phyloP scores from a whole-genome alignment of 2,113 vertebrate species.

The Coryphaenoides rupestris region DNA sequence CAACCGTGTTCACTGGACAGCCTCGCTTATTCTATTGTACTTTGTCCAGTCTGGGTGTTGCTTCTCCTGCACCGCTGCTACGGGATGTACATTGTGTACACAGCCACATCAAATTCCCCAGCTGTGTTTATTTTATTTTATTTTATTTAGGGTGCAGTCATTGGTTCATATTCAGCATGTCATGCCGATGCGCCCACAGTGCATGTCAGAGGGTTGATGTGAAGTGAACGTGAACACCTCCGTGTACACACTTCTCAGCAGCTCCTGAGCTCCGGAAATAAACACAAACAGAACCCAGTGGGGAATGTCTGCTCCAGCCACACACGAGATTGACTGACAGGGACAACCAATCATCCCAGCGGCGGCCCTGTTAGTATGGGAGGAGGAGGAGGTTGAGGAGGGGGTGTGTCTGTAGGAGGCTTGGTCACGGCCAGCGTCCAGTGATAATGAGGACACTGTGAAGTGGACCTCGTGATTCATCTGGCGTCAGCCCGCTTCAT shows the following conservation, averaged over 20 bases:
- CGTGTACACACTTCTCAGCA: neutral
- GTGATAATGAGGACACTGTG: constrained; percentile 60
- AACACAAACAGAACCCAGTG: constrained; percentile 12
- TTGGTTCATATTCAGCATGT: neutral
- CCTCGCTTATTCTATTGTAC: too few relatives aligned
- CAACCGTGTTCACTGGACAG: too few relatives aligned
- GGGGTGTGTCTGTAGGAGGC: too few relatives aligned
- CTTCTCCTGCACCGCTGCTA: too few relatives aligned
- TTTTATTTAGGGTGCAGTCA: neutral
- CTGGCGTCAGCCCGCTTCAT: constrained; percentile 40
- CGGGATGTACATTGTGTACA: too few relatives aligned
- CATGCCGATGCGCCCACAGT: neutral
- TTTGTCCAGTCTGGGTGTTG: too few relatives aligned
- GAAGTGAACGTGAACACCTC: neutral
- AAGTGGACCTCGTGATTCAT: constrained; percentile 59
- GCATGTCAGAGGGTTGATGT: neutral
- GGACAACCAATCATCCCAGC: constrained; percentile 18
- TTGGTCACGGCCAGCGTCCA: constrained; percentile 37
- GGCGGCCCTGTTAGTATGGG: constrained; percentile 23
- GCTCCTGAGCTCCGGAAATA: neutral
- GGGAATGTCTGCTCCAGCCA: neutral
- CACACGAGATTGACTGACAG: constrained; percentile 7
- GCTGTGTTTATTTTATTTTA: too few relatives aligned
- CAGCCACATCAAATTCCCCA: too few relatives aligned
- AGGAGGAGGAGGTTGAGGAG: neutral